Conservation (phyloP, 2,888 invertebrate genomes). For the Sipunculus nudus region DNA sequence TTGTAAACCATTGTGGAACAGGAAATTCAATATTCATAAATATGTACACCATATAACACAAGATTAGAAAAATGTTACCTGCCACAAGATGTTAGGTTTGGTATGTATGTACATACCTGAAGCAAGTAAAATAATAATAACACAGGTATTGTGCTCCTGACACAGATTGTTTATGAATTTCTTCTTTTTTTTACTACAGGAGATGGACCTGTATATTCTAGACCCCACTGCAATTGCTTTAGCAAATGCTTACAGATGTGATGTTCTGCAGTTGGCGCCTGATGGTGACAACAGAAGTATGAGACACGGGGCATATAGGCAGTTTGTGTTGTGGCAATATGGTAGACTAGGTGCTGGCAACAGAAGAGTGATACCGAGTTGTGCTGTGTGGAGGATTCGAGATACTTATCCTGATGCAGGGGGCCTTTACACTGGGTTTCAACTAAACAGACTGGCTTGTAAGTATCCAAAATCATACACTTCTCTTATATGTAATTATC, state of each 20-base stretch:
- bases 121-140: no score
- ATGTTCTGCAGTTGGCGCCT: constrained; percentile 9
- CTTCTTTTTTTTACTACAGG: no score
- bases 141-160: no score
- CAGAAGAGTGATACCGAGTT: constrained; percentile 32
- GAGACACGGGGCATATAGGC: constrained; percentile 33
- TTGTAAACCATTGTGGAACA: no score
- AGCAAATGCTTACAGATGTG: constrained; percentile 14
- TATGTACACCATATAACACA: no score
- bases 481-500: no score
- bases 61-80: no score
- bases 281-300: constrained; percentile 21
- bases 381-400: constrained; percentile 35
- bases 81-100: no score
- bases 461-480: no score
- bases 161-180: no score
- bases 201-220: constrained; percentile 17
- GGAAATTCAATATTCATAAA: no score
- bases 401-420: constrained; percentile 31
- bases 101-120: no score
- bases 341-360: constrained; percentile 29
- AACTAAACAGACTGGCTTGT: not conserved
- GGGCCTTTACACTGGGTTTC: constrained; percentile 30
- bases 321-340: constrained; percentile 32
- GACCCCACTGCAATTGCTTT: constrained; percentile 24